These are phyloP conservation scores for Escarpia spicata DNA, from an alignment of 2,888 invertebrate species.

Conservation along the genomic window DNA sequence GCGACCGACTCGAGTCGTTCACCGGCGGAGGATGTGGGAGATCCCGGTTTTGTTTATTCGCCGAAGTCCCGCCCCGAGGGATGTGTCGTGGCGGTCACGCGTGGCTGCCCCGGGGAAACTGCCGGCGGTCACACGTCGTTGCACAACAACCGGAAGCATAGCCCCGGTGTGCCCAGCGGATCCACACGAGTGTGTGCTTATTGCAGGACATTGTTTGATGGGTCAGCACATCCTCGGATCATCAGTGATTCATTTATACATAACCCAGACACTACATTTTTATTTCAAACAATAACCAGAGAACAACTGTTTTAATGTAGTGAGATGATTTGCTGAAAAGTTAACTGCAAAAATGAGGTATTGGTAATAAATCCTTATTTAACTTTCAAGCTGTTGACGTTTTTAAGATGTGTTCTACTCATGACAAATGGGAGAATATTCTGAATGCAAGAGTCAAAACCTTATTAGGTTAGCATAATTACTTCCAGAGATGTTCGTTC, in stretches of 20 bases:
- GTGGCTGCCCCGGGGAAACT: background rate
- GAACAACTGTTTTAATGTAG: background rate
- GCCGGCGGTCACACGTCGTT: background rate
- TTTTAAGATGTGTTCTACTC: too few relatives aligned
- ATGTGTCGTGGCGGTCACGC: background rate
- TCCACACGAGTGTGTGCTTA: background rate
- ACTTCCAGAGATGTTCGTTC: background rate
- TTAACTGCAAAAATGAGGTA: too few relatives aligned
- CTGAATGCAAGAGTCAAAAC: too few relatives aligned
- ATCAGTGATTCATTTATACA: background rate
- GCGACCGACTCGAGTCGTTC: background rate
- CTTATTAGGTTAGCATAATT: too few relatives aligned
- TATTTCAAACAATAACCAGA: background rate
- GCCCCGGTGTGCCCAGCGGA: background rate
- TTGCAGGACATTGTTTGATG: background rate
- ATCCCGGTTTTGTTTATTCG: background rate
- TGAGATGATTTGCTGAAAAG: too few relatives aligned
- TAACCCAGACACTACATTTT: background rate
- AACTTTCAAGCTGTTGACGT: too few relatives aligned
- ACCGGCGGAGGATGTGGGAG: background rate
- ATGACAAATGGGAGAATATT: too few relatives aligned
- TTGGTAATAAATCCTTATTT: too few relatives aligned
- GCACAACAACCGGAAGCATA: background rate
- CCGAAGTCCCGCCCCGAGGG: background rate
- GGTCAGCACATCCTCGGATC: too few relatives aligned